Evolutionary conservation across 2,113 vertebrate genomes (phyloP), one percentile per base, ranked within the genome.

Genomic region (Daphoenositta chrysoptera): DNA sequence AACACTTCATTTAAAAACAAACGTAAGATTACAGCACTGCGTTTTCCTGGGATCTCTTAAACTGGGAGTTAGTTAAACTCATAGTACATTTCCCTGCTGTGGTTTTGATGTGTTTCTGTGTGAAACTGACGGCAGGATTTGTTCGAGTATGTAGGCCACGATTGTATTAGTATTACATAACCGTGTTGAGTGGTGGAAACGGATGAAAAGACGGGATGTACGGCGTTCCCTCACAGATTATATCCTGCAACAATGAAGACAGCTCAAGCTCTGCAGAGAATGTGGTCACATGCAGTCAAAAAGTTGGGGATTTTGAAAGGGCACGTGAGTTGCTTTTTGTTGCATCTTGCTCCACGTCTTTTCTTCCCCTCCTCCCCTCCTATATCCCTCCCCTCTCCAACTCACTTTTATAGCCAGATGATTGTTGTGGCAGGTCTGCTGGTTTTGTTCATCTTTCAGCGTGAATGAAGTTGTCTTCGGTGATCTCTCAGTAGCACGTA

Each of bases 91-190:
- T 96, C 89, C 54, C 83, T 78, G 22, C 91, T 94, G 83, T 89
- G 64, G 78, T 95, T 97, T 94, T 96, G 93, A 85, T 98, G 96
- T 87, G 89, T 95, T 96, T 96, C 95, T 97, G 83, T 96, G 96
- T 68, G 94, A 97, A 98, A 98, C 86, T 97, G 98, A 98, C 76
- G 79, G 96, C 98, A 97, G 99, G 99, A 98, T 99, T 99, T 99
- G 98, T 97, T 90, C 31, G 93, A 97, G 98, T 98, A 99, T 99
- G 98, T 99, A 99, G 99, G 99, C 98, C 99, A 99, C 98, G 98
- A 98, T 98, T 98, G 98, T 98, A 98, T 98, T 98, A 97, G 98
- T 98, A 98, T 99, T 99, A 98, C 97, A 97, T 99, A 99, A 99
- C 98, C 90, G 16, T 84, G 97, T 98, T 98, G 97, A 98, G 98